Conservation (phyloP, 2,113 vertebrate genomes). For the Theropithecus gelada region DNA sequence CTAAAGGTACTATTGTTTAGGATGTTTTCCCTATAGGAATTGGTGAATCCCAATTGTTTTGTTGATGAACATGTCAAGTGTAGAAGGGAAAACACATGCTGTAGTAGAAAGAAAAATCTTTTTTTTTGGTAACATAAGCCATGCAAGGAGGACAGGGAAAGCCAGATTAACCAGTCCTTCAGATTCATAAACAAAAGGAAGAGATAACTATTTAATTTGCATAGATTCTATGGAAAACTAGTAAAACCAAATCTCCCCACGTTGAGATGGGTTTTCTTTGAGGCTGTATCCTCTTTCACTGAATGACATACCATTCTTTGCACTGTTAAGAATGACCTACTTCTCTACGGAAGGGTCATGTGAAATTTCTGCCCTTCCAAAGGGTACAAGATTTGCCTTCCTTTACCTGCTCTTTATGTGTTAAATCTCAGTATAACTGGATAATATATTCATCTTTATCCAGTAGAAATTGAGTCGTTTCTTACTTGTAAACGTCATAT, state of each 20-base stretch:
- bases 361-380: not conserved
- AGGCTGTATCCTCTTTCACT: not conserved
- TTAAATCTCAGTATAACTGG: not conserved
- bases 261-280: not conserved
- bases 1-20: not conserved
- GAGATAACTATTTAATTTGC: constrained; percentile 17
- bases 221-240: not conserved
- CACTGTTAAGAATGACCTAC: not conserved
- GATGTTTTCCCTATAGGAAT: not conserved
- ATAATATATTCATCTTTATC: not conserved
- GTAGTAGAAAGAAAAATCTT: not conserved
- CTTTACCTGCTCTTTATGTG: not conserved
- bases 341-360: not conserved
- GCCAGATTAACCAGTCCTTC: not conserved
- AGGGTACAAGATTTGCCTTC: not conserved
- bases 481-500: not conserved
- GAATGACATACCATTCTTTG: not conserved
- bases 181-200: constrained; percentile 34
- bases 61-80: not conserved
- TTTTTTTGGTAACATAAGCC: not conserved
- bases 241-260: not conserved
- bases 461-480: not conserved
- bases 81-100: not conserved
- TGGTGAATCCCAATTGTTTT: not conserved
- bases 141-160: not conserved